Percentiles rank a stretch among this genome's conserved stretches.
Evolutionary conservation across 2,888 invertebrate genomes (phyloP).

Genomic region (Rhabditoides inermis): DNA sequence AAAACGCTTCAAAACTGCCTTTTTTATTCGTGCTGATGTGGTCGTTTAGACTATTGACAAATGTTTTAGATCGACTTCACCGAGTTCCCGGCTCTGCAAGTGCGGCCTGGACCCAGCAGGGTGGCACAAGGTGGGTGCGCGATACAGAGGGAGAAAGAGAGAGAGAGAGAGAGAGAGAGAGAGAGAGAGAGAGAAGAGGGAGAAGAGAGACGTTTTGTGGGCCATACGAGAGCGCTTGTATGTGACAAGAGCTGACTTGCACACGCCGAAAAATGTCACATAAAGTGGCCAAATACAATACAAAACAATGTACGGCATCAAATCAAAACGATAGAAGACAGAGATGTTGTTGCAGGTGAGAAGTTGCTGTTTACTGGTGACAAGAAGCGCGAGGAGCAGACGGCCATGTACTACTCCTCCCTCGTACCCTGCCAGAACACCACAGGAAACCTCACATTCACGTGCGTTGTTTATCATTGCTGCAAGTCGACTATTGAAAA

Average conservation of each 20-base stretch:
- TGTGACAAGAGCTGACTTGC: too few relatives aligned
- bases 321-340: too few relatives aligned
- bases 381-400: conserved; percentile 40
- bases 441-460: conserved; percentile 48
- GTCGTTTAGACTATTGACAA: too few relatives aligned
- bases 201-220: too few relatives aligned
- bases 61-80: conserved; percentile 33
- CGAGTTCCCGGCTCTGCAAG: conserved; percentile 45
- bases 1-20: too few relatives aligned
- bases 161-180: too few relatives aligned
- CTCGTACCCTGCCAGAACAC: conserved; percentile 48
- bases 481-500: not conserved
- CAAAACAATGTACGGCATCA: too few relatives aligned
- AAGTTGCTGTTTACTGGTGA: conserved; percentile 35
- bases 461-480: conserved; percentile 22
- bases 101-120: conserved; percentile 48
- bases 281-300: too few relatives aligned
- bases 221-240: too few relatives aligned
- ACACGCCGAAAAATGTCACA: too few relatives aligned
- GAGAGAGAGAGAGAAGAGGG: too few relatives aligned
- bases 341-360: conserved; percentile 16
- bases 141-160: not conserved
- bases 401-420: conserved; percentile 41
- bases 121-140: conserved; percentile 27
- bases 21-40: too few relatives aligned